These are phyloP conservation scores for Lacanobia wlatinum DNA, from an alignment of 2,888 invertebrate genomes.

Conservation along the genomic window DNA sequence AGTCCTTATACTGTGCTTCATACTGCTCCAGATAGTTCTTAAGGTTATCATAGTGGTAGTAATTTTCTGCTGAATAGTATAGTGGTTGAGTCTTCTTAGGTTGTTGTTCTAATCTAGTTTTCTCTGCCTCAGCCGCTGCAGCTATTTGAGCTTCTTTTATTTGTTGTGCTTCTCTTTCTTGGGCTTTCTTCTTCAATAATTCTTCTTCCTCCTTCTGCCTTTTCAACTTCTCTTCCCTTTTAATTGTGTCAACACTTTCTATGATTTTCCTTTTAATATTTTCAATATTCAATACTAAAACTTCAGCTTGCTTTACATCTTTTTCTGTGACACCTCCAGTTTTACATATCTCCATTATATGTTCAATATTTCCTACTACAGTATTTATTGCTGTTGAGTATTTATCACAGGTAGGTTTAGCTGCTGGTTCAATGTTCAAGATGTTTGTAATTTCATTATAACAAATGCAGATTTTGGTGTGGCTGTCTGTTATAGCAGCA, in stretches of 20 bases:
- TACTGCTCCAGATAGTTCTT: slow-evolving; percentile 91
- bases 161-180: slow-evolving; percentile 77
- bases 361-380: slow-evolving; percentile 83
- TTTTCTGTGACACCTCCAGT: slow-evolving; percentile 84
- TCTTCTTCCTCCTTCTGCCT: slow-evolving; percentile 79
- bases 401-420: slow-evolving; percentile 84
- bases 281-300: slow-evolving; percentile 86
- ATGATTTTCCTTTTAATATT: slow-evolving; percentile 85
- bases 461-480: slow-evolving; percentile 89
- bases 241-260: slow-evolving; percentile 78
- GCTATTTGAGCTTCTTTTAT: slow-evolving; percentile 66
- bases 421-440: slow-evolving; percentile 83
- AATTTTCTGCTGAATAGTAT: slow-evolving; percentile 87
- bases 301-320: slow-evolving; percentile 90
- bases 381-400: slow-evolving; percentile 82
- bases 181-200: slow-evolving; percentile 73
- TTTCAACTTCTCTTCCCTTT: slow-evolving; percentile 73
- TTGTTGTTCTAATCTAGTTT: slow-evolving; percentile 63
- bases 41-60: slow-evolving; percentile 90
- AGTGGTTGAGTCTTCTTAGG: slow-evolving; percentile 75
- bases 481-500: slow-evolving; percentile 90
- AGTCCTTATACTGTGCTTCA: slow-evolving; percentile 90
- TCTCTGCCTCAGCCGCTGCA: slow-evolving; percentile 65
- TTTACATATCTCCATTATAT: slow-evolving; percentile 86
- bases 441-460: slow-evolving; percentile 90